These are phyloP conservation scores for Capitulum mitella DNA, from an alignment of 2,888 invertebrate genomes.

Conservation along the genomic window DNA sequence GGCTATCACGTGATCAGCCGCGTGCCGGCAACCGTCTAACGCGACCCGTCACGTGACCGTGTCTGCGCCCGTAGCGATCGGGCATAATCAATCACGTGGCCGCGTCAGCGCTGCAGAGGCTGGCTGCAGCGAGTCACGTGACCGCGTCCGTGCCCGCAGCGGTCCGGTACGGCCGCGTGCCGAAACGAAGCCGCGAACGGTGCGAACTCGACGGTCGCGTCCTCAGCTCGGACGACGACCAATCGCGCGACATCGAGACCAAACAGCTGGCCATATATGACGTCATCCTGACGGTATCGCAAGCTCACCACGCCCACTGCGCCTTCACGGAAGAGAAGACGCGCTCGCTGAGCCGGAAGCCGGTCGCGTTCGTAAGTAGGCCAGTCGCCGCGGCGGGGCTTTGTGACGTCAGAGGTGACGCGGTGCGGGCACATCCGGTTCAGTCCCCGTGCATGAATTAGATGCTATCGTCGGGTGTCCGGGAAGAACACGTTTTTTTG, in stretches of 20 bases:
- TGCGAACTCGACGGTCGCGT: constrained; percentile 44
- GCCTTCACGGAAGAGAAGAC: constrained; percentile 69
- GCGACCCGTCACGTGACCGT: no score
- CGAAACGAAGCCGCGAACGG: constrained; percentile 81
- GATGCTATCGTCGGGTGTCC: no score
- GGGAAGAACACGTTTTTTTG: no score
- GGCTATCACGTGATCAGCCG: no score
- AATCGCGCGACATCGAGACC: constrained; percentile 39
- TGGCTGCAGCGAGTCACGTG: neutral
- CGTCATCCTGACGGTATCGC: constrained; percentile 47
- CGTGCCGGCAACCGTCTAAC: no score
- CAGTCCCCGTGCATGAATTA: no score
- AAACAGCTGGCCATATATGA: constrained; percentile 48
- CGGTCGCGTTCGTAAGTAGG: constrained; percentile 21
- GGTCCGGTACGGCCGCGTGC: constrained; percentile 92
- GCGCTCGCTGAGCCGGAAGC: neutral
- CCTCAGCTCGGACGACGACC: constrained; percentile 27
- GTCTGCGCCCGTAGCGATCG: no score
- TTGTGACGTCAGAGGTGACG: constrained; percentile 5
- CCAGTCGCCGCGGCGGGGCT: neutral
- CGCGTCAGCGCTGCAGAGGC: no score
- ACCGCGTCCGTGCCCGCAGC: constrained; percentile 53
- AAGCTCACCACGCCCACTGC: constrained; percentile 79
- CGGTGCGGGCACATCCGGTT: no score
- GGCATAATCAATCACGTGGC: no score